Evolutionary conservation across 2,113 vertebrate genomes (phyloP).

Genomic region (Scolopax mira): DNA sequence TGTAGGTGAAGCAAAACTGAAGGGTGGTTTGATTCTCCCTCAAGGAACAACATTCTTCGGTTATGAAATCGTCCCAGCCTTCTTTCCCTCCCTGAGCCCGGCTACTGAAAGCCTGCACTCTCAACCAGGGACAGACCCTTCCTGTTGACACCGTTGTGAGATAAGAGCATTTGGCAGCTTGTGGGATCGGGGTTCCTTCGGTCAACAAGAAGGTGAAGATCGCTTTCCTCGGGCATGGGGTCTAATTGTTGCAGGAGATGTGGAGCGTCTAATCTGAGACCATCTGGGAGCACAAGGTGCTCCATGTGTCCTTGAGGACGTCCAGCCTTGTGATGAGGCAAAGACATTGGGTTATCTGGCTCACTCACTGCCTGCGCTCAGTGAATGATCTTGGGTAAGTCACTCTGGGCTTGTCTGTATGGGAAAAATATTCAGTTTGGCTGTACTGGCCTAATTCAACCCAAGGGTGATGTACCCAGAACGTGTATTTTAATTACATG

Average conservation of each 20-base stretch:
- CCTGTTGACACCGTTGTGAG: accelerated
- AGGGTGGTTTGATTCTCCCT: conserved; percentile 68
- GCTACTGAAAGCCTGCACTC: background rate
- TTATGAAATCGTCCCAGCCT: conserved; percentile 65
- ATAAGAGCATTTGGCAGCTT: background rate
- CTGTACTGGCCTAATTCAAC: background rate
- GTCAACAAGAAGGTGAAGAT: background rate
- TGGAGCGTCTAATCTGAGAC: background rate
- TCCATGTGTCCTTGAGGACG: background rate
- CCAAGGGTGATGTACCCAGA: background rate
- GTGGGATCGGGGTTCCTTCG: accelerated
- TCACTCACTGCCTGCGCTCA: background rate
- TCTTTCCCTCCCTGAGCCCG: background rate
- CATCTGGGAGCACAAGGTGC: background rate
- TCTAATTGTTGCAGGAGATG: background rate
- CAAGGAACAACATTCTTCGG: conserved; percentile 73
- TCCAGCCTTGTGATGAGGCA: background rate
- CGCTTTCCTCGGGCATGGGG: background rate
- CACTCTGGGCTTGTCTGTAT: background rate
- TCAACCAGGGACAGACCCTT: background rate
- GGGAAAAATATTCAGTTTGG: background rate
- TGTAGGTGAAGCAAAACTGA: conserved; percentile 65
- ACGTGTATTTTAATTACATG: background rate
- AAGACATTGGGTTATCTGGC: background rate
- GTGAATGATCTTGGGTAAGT: background rate